Evolutionary conservation across 2,888 invertebrate genomes (phyloP).

Genomic region (Penaeus monodon): DNA sequence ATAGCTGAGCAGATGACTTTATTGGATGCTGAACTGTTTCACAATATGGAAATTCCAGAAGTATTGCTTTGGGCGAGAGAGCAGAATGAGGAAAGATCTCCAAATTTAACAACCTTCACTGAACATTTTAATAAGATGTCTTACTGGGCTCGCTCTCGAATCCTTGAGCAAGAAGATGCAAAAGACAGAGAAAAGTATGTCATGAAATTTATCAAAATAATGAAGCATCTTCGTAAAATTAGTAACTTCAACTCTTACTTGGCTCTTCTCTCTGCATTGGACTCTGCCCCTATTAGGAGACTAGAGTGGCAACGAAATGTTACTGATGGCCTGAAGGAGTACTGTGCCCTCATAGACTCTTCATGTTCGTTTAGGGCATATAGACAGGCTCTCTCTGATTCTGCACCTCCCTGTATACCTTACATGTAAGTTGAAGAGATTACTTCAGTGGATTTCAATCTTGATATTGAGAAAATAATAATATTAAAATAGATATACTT

Average conservation of each 20-base stretch:
- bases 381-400: constrained; percentile 91
- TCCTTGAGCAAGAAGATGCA: constrained; percentile 89
- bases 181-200: constrained; percentile 96
- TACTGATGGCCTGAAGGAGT: constrained; percentile 91
- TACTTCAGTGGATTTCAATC: constrained; percentile 36
- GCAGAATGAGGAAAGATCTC: constrained; percentile 97
- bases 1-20: constrained; percentile 99
- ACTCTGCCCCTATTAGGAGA: constrained; percentile 88
- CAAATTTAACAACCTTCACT: constrained; percentile 95
- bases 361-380: constrained; percentile 99
- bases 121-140: constrained; percentile 99
- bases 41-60: constrained; percentile 77
- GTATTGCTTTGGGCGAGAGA: constrained; percentile 95
- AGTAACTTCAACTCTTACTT: constrained; percentile 96
- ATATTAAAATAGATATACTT: constrained; percentile 38
- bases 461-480: constrained; percentile 5
- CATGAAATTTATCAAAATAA: constrained; percentile 97
- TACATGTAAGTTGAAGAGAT: constrained; percentile 84
- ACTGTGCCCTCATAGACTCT: constrained; percentile 95
- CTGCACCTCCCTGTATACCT: constrained; percentile 97
- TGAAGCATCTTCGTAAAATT: constrained; percentile 96
- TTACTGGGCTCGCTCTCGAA: constrained; percentile 79
- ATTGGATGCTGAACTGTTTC: constrained; percentile 92
- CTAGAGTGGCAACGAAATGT: constrained; percentile 94
- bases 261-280: constrained; percentile 93